Evolutionary conservation across 1,140 invertebrate species (phyloP), one percentile per base, ranked within the genome.

Genomic region (Drosophila leontia): DNA sequence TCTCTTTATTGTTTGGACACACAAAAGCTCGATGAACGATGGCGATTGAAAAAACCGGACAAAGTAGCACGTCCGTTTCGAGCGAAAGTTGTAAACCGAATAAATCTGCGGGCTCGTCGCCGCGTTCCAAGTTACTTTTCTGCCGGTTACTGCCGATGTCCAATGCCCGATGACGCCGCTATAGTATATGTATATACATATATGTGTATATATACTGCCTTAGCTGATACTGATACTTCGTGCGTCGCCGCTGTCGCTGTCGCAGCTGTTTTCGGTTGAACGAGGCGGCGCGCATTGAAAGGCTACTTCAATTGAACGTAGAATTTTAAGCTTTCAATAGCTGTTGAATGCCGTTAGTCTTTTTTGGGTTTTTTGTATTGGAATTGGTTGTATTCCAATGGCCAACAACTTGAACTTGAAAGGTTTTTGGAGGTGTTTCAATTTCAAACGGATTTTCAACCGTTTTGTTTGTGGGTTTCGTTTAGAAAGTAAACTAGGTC

Each of bases 1-100:
- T 37, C 15, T 47, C 35, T 59, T 23, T 65, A 58, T 80, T 67
- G 62, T 58, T 76, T 32, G 57, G 60, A 32, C 74, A 61, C 61
- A 45, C 63, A 59, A 58, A 42, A 45, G 15, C 47, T 44, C 39
- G 47, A 26, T 55, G 42, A 56, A 70, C 58, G 34, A 55, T 9
- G 6, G 35, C 62, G 45, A 42, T 58, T 19, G 41, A 23, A 56
- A 15, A 56, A 15, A 39, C 37, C 51, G 67, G 42, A 64, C 59
- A 72, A 35, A 83, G 63, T 63, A 63, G 69, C 82, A 88, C 85
- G 86, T 85, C 85, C 82, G 85, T 62, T 75, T 63, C 85, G 60
- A 78, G 50, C 85, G 78, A 85, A 85, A 82, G 85, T 90, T 90
- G 78, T 81, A 72, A 85, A 79, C 81, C 53, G 85, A 88, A 88